These are phyloP conservation scores for Plagodis pulveraria DNA, from an alignment of 2,888 invertebrate species.

Conservation along the genomic window DNA sequence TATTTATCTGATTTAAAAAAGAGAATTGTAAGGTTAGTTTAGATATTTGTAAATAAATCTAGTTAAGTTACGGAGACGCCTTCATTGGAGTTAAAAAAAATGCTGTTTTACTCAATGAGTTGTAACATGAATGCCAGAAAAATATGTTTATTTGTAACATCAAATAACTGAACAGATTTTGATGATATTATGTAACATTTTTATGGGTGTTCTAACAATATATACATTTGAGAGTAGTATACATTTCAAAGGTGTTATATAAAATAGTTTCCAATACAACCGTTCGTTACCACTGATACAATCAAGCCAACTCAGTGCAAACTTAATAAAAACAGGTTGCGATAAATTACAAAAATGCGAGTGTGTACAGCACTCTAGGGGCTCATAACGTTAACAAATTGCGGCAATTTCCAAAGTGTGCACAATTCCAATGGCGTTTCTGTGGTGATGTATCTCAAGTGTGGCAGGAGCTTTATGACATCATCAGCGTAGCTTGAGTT, in stretches of 20 bases:
- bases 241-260: neutral
- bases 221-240: too few relatives aligned
- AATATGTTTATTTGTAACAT: too few relatives aligned
- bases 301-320: conserved; percentile 33
- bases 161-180: too few relatives aligned
- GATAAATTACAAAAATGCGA: conserved; percentile 57
- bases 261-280: conserved; percentile 8
- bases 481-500: conserved; percentile 21
- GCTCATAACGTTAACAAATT: conserved; percentile 70
- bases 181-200: too few relatives aligned
- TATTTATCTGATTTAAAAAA: too few relatives aligned
- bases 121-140: too few relatives aligned
- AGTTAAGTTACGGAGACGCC: too few relatives aligned
- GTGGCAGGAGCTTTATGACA: conserved; percentile 29
- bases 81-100: too few relatives aligned
- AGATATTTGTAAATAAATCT: too few relatives aligned
- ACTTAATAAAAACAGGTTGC: conserved; percentile 44
- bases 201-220: too few relatives aligned
- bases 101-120: too few relatives aligned
- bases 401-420: conserved; percentile 68
- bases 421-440: conserved; percentile 63
- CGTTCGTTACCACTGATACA: conserved; percentile 30
- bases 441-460: conserved; percentile 38
- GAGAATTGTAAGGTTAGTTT: too few relatives aligned
- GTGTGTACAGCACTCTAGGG: conserved; percentile 56